A percentile compares a stretch with the other conserved stretches of the same genome.
Conservation (phyloP, 2,797 vertebrate species). For the Gadopsis bispinosus region DNA sequence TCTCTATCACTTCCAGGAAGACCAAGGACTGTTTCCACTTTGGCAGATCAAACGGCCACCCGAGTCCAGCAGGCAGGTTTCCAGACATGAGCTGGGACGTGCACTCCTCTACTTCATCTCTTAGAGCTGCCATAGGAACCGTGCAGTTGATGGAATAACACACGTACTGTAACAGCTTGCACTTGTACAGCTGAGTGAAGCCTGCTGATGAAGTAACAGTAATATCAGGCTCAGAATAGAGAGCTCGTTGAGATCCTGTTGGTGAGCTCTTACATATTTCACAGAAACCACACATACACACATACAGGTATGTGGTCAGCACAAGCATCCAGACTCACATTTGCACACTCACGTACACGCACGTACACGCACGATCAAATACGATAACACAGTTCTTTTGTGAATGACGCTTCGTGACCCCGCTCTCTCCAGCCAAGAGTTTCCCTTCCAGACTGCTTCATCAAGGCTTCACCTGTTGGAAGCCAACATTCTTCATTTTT, state of each 20-base stretch:
- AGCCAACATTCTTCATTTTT: neutral
- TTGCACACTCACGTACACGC: neutral
- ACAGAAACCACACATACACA: neutral
- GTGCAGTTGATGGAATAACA: constrained; percentile 48
- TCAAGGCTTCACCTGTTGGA: neutral
- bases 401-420: neutral
- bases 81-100: constrained; percentile 59
- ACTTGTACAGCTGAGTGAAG: constrained; percentile 23
- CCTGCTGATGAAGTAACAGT: constrained; percentile 15
- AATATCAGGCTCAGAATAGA: constrained; percentile 11
- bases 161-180: constrained; percentile 34
- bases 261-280: neutral
- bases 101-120: constrained; percentile 50
- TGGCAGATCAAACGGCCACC: constrained; percentile 43
- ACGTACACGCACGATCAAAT: neutral
- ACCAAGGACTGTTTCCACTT: constrained; percentile 56
- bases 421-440: neutral
- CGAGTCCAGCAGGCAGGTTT: constrained; percentile 62
- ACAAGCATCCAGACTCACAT: neutral
- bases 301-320: neutral
- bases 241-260: neutral
- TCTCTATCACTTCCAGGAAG: constrained; percentile 63
- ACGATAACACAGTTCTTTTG: no score
- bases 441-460: neutral
- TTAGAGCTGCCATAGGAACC: constrained; percentile 53